Percentiles rank a stretch among this genome's conserved stretches.
Conservation (phyloP, 2,113 vertebrate species). For the Agapornis roseicollis region DNA sequence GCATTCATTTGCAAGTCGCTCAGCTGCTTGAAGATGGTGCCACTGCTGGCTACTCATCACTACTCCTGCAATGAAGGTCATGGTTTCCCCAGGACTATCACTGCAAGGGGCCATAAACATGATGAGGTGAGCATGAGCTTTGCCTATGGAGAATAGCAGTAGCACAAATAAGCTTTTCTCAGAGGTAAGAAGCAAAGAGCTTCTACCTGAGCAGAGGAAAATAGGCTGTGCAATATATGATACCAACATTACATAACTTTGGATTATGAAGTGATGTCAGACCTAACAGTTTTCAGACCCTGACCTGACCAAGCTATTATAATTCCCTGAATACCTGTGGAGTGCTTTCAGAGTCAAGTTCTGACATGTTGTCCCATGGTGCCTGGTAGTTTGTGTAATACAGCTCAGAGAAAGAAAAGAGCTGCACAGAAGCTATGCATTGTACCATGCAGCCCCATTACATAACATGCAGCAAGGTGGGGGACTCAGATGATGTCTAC, state of each 20-base stretch:
- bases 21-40: not conserved
- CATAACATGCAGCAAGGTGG: fast-evolving
- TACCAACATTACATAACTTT: not conserved
- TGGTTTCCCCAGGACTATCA: fast-evolving
- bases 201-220: not conserved
- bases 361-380: not conserved
- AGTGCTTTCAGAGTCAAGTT: not conserved
- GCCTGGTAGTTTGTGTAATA: not conserved
- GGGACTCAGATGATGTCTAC: fast-evolving
- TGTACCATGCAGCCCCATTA: fast-evolving
- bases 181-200: not conserved
- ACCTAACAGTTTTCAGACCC: not conserved
- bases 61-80: not conserved
- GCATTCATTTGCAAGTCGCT: not conserved
- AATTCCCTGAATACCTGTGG: not conserved
- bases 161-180: not conserved
- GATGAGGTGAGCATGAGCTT: not conserved
- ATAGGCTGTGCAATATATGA: not conserved
- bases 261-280: not conserved
- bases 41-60: not conserved
- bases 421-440: not conserved
- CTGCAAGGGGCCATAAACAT: not conserved
- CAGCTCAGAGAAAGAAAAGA: not conserved
- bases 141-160: not conserved
- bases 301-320: not conserved